phyloP scores from a whole-genome alignment of 2,888 invertebrate species.

The Mantis religiosa region DNA sequence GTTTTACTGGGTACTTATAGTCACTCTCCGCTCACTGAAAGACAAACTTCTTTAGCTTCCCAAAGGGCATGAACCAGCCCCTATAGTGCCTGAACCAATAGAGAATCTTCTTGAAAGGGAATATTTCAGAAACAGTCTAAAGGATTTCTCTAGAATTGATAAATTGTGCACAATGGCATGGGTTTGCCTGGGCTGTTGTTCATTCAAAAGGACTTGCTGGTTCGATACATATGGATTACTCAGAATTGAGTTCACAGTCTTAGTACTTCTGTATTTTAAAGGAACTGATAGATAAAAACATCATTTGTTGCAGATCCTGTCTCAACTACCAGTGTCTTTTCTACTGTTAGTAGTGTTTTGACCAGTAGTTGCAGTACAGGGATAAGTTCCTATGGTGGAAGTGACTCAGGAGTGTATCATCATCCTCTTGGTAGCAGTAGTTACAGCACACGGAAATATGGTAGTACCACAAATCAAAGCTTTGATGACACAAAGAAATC shows the following conservation, averaged over 20 bases:
- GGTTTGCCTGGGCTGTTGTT: too few species aligned
- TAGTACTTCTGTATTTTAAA: not conserved
- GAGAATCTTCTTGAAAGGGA: too few species aligned
- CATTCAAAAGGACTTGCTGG: too few species aligned
- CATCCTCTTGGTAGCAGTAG: constrained; percentile 31
- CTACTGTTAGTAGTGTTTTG: constrained; percentile 54
- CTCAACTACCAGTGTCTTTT: constrained; percentile 38
- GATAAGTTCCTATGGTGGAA: constrained; percentile 55
- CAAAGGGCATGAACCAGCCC: too few species aligned
- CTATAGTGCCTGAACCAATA: too few species aligned
- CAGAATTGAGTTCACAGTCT: not conserved
- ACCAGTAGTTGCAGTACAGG: constrained; percentile 50
- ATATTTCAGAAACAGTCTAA: too few species aligned
- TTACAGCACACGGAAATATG: constrained; percentile 40
- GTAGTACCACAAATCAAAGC: constrained; percentile 49
- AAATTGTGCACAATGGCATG: too few species aligned
- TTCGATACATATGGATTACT: not conserved
- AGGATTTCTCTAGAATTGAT: too few species aligned
- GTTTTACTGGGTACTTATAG: too few species aligned
- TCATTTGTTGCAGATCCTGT: constrained; percentile 28
- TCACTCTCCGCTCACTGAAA: too few species aligned
- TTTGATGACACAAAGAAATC: constrained; percentile 73
- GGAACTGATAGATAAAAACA: not conserved
- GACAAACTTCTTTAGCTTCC: too few species aligned
- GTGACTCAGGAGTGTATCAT: constrained; percentile 50